Evolutionary conservation across 2,797 vertebrate species (phyloP), one percentile per base, ranked within the genome.

Genomic region (Dendrocincla fuliginosa): DNA sequence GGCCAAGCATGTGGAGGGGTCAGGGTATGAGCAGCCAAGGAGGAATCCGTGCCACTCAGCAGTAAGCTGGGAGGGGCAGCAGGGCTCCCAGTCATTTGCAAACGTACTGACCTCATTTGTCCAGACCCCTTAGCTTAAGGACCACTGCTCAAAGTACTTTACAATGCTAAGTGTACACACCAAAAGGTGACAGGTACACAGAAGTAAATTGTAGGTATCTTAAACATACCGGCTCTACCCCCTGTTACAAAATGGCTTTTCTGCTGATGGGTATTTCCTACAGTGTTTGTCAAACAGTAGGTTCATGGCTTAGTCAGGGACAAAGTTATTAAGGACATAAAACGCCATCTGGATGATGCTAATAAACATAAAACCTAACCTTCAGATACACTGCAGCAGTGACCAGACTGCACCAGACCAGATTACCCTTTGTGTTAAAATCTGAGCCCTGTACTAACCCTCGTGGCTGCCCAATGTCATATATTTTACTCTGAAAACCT

Each of bases 311-410:
- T 98, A 97, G 98, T 98, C 98, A 98, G 98, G 98, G 98, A 98
- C 98, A 98, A 98, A 98, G 98, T 98, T 98, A 98, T 98, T 98
- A 98, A 98, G 98, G 97, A 98, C 97, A 98, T 98, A 98, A 98
- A 98, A 98, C 69, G 22, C 98, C 98, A 98, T 98, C 98, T 98
- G 98, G 98, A 98, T 98, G 96, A 96, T 98, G 96, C 98, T 98
- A 98, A 98, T 98, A 98, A 98, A 98, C 98, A 98, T 98, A 98
- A 98, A 98, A 97, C 93, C 90, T 98, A 98, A 98, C 98, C 98
- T 98, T 98, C 98, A 98, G 96, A 97, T 97, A 94, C 94, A 92
- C 93, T 95, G 97, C 97, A 95, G 97, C 97, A 97, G 97, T 98
- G 98, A 97, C 98, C 98, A 97, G 97, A 95, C 96, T 96, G 97